Conservation (phyloP, 23 tunicate genomes). For the Oikopleura vanhoeffeni region DNA sequence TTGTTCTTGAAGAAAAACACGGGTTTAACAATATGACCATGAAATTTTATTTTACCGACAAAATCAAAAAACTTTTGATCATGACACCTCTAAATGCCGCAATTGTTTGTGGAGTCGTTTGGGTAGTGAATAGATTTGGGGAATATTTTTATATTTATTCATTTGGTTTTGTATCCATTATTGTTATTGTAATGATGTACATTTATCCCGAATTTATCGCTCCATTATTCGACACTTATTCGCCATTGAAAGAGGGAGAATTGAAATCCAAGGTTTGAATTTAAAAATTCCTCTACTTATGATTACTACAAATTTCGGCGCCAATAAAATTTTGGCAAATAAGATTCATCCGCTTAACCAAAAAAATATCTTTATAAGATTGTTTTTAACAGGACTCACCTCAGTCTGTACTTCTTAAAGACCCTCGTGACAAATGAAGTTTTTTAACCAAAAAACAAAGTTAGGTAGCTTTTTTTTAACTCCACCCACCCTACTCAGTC, state of each 20-base stretch:
- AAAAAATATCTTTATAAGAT: no score
- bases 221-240: slow-evolving; percentile 80
- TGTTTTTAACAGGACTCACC: no score
- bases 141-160: slow-evolving; percentile 77
- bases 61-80: neutral
- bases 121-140: slow-evolving; percentile 48
- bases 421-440: no score
- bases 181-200: slow-evolving; percentile 58
- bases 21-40: slow-evolving; percentile 98
- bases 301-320: no score
- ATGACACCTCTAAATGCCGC: slow-evolving; percentile 41
- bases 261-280: slow-evolving; percentile 26
- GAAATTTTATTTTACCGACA: slow-evolving; percentile 59
- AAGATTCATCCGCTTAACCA: no score
- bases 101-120: slow-evolving; percentile 21
- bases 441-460: no score
- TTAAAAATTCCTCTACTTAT: no score
- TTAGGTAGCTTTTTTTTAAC: no score
- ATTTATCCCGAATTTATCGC: slow-evolving; percentile 88
- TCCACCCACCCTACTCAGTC: no score
- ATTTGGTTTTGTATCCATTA: slow-evolving; percentile 40
- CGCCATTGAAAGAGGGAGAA: slow-evolving; percentile 78
- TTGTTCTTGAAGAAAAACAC: slow-evolving; percentile 91
- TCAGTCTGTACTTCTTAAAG: no score
- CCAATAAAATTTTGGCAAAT: no score